Percentiles rank a stretch among this genome's conserved stretches.
Evolutionary conservation across 2,113 vertebrate species (phyloP).

Genomic region (Acrocephalus kingi): DNA sequence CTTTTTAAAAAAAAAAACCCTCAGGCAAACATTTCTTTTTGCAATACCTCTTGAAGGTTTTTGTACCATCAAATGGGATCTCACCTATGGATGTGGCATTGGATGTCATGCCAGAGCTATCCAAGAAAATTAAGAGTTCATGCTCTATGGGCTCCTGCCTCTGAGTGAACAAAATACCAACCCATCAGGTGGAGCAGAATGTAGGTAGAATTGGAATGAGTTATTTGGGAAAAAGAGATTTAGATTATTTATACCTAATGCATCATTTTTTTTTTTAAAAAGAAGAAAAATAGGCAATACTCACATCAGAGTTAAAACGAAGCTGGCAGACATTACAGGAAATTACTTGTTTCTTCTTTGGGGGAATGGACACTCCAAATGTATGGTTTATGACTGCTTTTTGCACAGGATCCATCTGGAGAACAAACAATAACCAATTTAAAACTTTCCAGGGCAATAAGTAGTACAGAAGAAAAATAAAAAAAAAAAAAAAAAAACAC

Average conservation of each 20-base stretch:
- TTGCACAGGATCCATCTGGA: constrained; percentile 98
- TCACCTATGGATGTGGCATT: rapidly evolving
- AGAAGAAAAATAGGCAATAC: constrained; percentile 66
- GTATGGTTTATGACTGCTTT: constrained; percentile 99
- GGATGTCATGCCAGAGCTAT: neutral
- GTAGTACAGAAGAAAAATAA: neutral
- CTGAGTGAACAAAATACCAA: neutral
- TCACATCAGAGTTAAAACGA: constrained; percentile 97
- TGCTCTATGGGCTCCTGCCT: neutral
- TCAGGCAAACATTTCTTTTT: neutral
- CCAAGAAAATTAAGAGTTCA: neutral
- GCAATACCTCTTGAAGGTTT: neutral
- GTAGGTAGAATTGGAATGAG: neutral
- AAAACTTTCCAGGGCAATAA: constrained; percentile 8
- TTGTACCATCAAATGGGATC: neutral
- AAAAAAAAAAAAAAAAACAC: neutral
- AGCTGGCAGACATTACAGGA: constrained; percentile 95
- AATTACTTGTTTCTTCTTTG: constrained; percentile 95
- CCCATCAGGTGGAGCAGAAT: neutral
- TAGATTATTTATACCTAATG: neutral
- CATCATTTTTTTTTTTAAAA: neutral
- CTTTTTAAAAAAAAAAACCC: neutral
- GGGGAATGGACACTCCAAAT: constrained; percentile 92
- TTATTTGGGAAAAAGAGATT: neutral
- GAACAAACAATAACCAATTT: constrained; percentile 60